Percentiles rank a stretch among this genome's conserved stretches.
These are phyloP conservation scores for Graphium colonna DNA, from an alignment of 2,888 invertebrate genomes.

Conservation along the genomic window DNA sequence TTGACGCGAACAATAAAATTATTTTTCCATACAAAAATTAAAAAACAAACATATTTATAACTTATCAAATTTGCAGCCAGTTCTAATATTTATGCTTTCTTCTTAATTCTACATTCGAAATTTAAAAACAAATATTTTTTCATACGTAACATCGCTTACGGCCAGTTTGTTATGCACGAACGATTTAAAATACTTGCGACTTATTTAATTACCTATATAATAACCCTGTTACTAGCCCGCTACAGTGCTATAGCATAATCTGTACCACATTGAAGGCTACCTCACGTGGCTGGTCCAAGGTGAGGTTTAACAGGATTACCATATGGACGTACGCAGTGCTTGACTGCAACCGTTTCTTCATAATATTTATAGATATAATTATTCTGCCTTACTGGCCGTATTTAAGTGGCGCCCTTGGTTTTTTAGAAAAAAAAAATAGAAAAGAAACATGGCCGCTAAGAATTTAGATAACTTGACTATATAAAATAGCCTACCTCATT, in stretches of 20 bases:
- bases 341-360: neutral
- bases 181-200: slow-evolving; percentile 18
- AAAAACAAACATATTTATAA: too few species aligned
- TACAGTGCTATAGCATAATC: slow-evolving; percentile 13
- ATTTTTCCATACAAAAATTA: too few species aligned
- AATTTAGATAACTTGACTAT: too few species aligned
- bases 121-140: neutral
- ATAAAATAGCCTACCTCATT: too few species aligned
- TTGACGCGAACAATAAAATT: too few species aligned
- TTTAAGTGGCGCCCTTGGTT: slow-evolving; percentile 2
- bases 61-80: too few species aligned
- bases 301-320: slow-evolving; percentile 19
- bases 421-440: neutral
- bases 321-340: slow-evolving; percentile 5
- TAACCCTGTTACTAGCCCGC: slow-evolving; percentile 13
- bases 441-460: too few species aligned
- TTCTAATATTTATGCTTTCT: neutral
- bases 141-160: neutral
- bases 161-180: slow-evolving; percentile 2
- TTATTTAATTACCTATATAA: slow-evolving; percentile 20
- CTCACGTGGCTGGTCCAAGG: slow-evolving; percentile 19
- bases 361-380: slow-evolving; percentile 13
- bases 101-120: neutral
- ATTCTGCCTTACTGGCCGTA: neutral
- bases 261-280: slow-evolving; percentile 3